Conservation (phyloP, 2,797 vertebrate species). For the Lepus townsendii region DNA sequence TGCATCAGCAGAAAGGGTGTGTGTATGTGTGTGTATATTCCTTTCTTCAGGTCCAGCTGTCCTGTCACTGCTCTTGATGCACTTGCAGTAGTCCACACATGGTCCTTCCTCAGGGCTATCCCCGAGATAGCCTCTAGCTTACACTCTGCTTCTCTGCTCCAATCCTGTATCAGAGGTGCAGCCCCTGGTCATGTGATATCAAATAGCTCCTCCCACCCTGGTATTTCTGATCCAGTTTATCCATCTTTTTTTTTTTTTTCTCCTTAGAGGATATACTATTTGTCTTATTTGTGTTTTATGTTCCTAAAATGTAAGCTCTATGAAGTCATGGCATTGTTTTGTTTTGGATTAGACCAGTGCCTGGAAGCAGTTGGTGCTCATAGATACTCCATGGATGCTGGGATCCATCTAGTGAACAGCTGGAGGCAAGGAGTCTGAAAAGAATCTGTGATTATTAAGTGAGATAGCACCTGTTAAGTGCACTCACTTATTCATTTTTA, state of each 20-base stretch:
- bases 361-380: not conserved
- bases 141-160: not conserved
- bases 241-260: too few relatives aligned
- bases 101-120: not conserved
- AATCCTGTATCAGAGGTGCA: not conserved
- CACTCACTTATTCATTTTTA: not conserved
- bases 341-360: not conserved
- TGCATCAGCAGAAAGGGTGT: not conserved
- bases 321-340: slow-evolving; percentile 27
- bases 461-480: not conserved
- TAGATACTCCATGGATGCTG: slow-evolving; percentile 44
- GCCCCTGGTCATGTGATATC: not conserved
- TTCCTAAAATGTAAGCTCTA: slow-evolving; percentile 23
- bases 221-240: not conserved
- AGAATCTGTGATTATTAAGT: not conserved
- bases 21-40: not conserved
- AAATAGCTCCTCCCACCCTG: not conserved
- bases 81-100: fast-evolving
- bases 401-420: not conserved
- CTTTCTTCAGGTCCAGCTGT: fast-evolving
- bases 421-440: not conserved
- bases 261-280: not conserved
- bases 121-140: not conserved
- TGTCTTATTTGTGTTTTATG: slow-evolving; percentile 29
- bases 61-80: not conserved